Evolutionary conservation across 1,140 invertebrate species (phyloP), one percentile per base, ranked within the genome.

Genomic region (Achatina immaculata): DNA sequence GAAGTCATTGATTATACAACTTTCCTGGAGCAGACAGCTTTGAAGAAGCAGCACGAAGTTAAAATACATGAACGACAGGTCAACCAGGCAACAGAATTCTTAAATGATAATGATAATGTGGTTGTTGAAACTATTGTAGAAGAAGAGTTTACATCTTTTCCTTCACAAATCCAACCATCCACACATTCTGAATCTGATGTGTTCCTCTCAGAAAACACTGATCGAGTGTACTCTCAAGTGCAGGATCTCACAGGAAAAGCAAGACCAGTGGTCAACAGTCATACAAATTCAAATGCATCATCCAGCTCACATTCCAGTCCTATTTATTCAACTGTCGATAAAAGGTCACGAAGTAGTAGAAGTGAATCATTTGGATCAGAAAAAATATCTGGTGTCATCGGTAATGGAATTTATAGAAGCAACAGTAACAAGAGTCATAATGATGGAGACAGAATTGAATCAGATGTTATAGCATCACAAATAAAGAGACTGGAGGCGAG

Each of bases 1-100:
- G n/a, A 34, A 14, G 78, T 69, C 34, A 62, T 83, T 78, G 83
- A 83, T 74, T 83, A 83, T 51, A 81, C 77, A 34, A 80, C 83
- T 19, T 83, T 83, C 66, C 72, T 83, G 34, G 69, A 81, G 65
- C 68, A 79, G 2, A 76, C 74, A 28, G 45, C 69, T 55, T 34
- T 58, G 2, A 31, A 66, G 34, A 72, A 76, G 28, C 38, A 78
- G 34, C 55, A 62, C 42, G 24, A 45, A 40, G 42, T n/a, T 34
- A 31, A 48, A 43, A 28, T 73, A 14, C 14, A 73, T 43, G 16
- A 11, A 43, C 38, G 43, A 28, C 71, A 45, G 11, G 28, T n/a
- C n/a, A n/a, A 55, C 51, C 51, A 38, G n/a, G 19, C 66, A 69
- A 31, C 66, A 42, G 34, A 31, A 16, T 6, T 69, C 40, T 69